phyloP scores from a whole-genome alignment of 1,140 invertebrate genomes.

The Heliconius hermathena region DNA sequence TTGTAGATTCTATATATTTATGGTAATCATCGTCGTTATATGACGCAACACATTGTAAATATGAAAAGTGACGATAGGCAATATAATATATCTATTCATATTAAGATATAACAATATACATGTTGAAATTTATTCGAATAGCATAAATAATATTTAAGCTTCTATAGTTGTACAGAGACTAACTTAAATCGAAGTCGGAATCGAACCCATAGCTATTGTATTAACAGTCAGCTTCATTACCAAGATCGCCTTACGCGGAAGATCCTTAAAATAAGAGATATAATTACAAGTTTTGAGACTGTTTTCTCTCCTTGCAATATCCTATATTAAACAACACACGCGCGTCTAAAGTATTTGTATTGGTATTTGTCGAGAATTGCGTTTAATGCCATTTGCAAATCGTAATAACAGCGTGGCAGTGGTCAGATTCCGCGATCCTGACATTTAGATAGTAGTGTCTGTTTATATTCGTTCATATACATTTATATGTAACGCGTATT shows the following conservation, averaged over 20 bases:
- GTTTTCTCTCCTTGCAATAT: neutral
- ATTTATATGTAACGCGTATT: too few relatives aligned
- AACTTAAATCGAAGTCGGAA: neutral
- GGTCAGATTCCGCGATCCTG: conserved; percentile 23
- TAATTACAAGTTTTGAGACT: neutral
- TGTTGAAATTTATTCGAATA: too few relatives aligned
- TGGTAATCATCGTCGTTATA: neutral
- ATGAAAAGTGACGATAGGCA: neutral
- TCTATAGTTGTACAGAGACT: too few relatives aligned
- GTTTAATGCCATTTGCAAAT: conserved; percentile 21
- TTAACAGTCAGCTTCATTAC: neutral
- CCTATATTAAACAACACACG: neutral
- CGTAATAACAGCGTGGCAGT: conserved; percentile 10
- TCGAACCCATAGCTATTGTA: too few relatives aligned
- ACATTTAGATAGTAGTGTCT: conserved; percentile 20
- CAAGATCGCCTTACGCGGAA: too few relatives aligned
- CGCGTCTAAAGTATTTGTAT: neutral
- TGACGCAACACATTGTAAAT: neutral
- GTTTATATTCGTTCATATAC: neutral
- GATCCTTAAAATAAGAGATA: too few relatives aligned
- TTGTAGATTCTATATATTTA: neutral
- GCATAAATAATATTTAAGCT: too few relatives aligned
- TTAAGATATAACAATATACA: too few relatives aligned
- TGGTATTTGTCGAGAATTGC: conserved; percentile 15
- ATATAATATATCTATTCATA: neutral